Evolutionary conservation across 1,140 invertebrate genomes (phyloP).

Genomic region (Musca domestica): DNA sequence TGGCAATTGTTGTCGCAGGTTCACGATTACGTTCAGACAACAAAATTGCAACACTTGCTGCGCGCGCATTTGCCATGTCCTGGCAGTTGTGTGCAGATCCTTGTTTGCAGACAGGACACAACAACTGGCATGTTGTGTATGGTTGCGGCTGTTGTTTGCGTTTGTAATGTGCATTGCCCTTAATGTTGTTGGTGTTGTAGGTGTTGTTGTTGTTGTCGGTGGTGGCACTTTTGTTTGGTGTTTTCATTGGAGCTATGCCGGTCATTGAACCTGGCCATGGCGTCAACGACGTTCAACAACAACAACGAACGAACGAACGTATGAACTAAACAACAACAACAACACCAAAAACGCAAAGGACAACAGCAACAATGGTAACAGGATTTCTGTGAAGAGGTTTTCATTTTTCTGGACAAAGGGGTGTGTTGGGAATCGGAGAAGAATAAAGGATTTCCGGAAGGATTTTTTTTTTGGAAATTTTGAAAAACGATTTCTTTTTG

Average conservation of each 20-base stretch:
- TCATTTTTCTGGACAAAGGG: too few relatives aligned
- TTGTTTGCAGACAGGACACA: neutral
- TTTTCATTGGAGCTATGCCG: neutral
- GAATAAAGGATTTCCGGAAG: too few relatives aligned
- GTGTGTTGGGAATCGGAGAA: too few relatives aligned
- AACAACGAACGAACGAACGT: neutral
- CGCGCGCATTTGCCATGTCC: neutral
- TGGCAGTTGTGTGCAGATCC: too few relatives aligned
- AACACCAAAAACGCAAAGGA: neutral
- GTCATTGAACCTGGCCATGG: conserved; percentile 22
- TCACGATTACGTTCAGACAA: neutral
- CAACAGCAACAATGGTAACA: neutral
- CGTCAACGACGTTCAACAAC: conserved; percentile 17
- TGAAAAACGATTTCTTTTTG: too few relatives aligned
- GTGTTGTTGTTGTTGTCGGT: conserved; percentile 16
- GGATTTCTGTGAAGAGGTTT: too few relatives aligned
- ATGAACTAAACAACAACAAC: conserved; percentile 7
- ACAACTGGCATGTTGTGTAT: conserved; percentile 4
- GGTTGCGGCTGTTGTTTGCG: conserved; percentile 9
- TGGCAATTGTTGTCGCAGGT: conserved; percentile 18
- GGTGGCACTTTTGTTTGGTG: conserved; percentile 3
- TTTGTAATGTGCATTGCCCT: neutral
- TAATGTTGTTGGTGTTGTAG: neutral
- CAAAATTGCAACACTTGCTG: neutral
- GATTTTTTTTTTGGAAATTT: too few relatives aligned